Conservation (phyloP, 1,140 invertebrate species). For the Drosophila busckii region DNA sequence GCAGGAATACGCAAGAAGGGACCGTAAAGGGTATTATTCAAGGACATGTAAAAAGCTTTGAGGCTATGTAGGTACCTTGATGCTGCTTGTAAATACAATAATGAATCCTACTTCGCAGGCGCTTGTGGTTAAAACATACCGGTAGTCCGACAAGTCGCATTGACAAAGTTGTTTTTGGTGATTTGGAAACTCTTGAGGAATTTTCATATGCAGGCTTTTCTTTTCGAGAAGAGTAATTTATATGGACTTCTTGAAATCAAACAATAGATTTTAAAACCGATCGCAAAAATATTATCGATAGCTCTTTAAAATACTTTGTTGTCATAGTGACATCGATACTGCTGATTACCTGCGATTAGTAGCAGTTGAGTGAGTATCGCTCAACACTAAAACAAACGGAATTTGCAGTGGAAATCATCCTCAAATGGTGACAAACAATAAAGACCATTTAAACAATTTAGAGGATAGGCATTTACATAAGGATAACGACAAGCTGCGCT, state of each 20-base stretch:
- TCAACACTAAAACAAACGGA: conserved; percentile 40
- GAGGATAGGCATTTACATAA: neutral
- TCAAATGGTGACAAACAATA: conserved; percentile 30
- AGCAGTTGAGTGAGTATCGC: too few species aligned
- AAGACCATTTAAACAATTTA: conserved; percentile 9
- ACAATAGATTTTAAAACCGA: too few species aligned
- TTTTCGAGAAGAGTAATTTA: conserved; percentile 9
- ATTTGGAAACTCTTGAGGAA: neutral
- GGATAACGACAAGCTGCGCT: neutral
- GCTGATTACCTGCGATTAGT: too few species aligned
- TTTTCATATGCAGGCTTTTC: conserved; percentile 34
- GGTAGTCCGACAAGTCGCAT: conserved; percentile 64
- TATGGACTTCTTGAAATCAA: too few species aligned
- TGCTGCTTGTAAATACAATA: neutral
- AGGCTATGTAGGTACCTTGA: conserved; percentile 59
- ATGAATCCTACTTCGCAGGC: conserved; percentile 23
- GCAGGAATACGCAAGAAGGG: conserved; percentile 22
- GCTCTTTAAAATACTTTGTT: too few species aligned
- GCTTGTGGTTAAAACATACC: conserved; percentile 47
- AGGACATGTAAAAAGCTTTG: conserved; percentile 24
- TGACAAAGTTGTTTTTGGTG: conserved; percentile 48
- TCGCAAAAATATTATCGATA: too few species aligned
- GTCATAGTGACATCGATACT: too few species aligned
- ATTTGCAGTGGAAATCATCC: conserved; percentile 31
- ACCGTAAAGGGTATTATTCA: conserved; percentile 50